A percentile compares a stretch with the other conserved stretches of the same genome.
Evolutionary conservation across 2,797 vertebrate genomes (phyloP).

Genomic region (Leucoraja ocellata): DNA sequence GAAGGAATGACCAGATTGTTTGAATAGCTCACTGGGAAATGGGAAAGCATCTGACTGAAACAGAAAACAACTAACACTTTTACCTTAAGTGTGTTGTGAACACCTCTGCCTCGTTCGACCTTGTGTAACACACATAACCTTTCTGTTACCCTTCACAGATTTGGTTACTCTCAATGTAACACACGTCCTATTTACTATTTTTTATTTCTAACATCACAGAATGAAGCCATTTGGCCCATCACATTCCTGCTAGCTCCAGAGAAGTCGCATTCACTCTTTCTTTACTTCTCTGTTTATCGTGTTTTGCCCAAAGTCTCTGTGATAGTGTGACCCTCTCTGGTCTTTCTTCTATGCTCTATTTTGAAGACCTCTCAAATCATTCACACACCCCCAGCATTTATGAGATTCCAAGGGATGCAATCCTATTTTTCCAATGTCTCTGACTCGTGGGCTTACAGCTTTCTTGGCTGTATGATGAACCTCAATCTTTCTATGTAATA

Average conservation of each 20-base stretch:
- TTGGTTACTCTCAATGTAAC: neutral
- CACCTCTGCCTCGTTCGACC: neutral
- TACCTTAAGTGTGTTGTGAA: neutral
- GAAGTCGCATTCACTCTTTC: too few relatives aligned
- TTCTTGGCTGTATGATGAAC: neutral
- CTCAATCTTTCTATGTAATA: neutral
- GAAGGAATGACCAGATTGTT: too few relatives aligned
- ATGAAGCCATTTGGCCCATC: too few relatives aligned
- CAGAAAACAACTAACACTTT: neutral
- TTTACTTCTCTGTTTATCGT: too few relatives aligned
- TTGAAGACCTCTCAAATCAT: neutral
- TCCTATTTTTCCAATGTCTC: neutral
- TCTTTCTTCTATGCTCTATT: neutral
- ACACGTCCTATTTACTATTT: neutral
- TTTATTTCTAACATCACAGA: neutral
- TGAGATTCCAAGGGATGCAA: neutral
- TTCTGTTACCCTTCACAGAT: neutral
- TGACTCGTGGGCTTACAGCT: neutral
- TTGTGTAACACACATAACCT: neutral
- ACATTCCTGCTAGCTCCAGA: too few relatives aligned
- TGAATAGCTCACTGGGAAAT: too few relatives aligned
- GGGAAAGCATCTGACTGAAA: too few relatives aligned
- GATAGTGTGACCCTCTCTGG: neutral
- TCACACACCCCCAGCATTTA: neutral
- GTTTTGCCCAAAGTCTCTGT: neutral